phyloP scores from a whole-genome alignment of 2,113 vertebrate species.

The Heteronetta atricapilla region DNA sequence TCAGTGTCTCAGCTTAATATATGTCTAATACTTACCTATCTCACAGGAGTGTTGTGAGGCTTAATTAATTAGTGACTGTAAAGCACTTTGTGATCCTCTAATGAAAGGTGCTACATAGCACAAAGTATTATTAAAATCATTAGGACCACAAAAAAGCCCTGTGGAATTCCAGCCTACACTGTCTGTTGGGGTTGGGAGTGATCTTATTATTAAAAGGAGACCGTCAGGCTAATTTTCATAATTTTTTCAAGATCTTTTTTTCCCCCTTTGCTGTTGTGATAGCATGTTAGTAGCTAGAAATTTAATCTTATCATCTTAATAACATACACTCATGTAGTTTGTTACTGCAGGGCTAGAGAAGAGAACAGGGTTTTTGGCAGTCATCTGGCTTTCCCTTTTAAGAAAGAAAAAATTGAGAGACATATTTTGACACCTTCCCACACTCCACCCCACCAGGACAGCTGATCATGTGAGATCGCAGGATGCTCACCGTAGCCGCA shows the following conservation, averaged over 20 bases:
- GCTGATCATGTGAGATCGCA: conserved; percentile 17
- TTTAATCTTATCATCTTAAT: conserved; percentile 70
- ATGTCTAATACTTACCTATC: conserved; percentile 67
- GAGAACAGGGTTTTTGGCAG: conserved; percentile 52
- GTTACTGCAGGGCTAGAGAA: conserved; percentile 64
- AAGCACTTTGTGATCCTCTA: conserved; percentile 68
- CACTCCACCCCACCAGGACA: conserved; percentile 62
- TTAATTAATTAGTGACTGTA: conserved; percentile 74
- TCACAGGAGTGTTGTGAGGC: conserved; percentile 57
- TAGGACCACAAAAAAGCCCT: conserved; percentile 69
- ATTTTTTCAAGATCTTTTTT: conserved; percentile 48
- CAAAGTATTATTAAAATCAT: conserved; percentile 71
- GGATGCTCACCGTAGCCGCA: conserved; percentile 27
- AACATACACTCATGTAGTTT: conserved; percentile 52
- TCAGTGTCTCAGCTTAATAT: conserved; percentile 55
- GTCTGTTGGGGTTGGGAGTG: conserved; percentile 51
- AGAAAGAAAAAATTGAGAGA: conserved; percentile 40
- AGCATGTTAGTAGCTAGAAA: conserved; percentile 47
- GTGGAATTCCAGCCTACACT: conserved; percentile 64
- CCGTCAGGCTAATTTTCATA: conserved; percentile 68
- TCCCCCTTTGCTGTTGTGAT: conserved; percentile 49
- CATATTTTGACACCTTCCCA: conserved; percentile 71
- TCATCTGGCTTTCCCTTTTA: conserved; percentile 62
- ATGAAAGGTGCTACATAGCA: conserved; percentile 66
- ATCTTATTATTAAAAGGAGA: conserved; percentile 68